Base-by-base conservation (phyloP, 2,888 invertebrate species). In the Scaptomyza tumidula region DNA sequence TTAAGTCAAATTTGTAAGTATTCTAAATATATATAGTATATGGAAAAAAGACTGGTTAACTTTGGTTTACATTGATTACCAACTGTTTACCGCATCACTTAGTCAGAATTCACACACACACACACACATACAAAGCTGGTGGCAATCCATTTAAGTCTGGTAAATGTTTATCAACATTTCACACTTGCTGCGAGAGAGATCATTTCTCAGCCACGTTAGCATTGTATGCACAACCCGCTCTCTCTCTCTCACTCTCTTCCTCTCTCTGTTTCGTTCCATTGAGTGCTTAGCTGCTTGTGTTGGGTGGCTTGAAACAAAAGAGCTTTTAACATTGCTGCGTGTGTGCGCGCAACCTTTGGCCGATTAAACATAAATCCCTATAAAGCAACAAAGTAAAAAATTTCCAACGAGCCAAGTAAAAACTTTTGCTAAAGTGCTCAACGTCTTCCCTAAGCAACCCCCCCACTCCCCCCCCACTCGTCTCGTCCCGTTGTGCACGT, bases 281-380 rank as follows among this genome's bases (percentile, higher is more conserved):
- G 13, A 16, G 43, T 37, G 14, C 6, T 24, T 7, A 3, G 45
- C 55, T 50, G 46, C 53, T 39, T 35, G 62, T 56, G 69, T 44
- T 49, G 44, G 43, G 33, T 49, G 49, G 49, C 33, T 33, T 63
- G 58, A 77, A 66, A 85, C 80, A 84, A 84, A 81, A 56, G 81
- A 80, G 84, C 80, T 84, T 68, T 84, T 78, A 80, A 64, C 80
- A 72, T 63, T 54, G 57, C 60, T 69, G 73, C 66, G 73, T 68
- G 75, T 67, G 63, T 52, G 71, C 55, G 66, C 52, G 73, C 83
- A 87, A 86, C 85, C 86, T 86, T 86, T 86, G 81, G 75, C 88
- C 85, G 85, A 86, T 87, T 86, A 87, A 86, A 79, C 88, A 86
- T 87, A 87, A 86, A 86, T 86, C 83, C 85, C 83, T 75, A 83